phyloP scores from a whole-genome alignment of 2,797 vertebrate species.

The Eulemur mongoz region DNA sequence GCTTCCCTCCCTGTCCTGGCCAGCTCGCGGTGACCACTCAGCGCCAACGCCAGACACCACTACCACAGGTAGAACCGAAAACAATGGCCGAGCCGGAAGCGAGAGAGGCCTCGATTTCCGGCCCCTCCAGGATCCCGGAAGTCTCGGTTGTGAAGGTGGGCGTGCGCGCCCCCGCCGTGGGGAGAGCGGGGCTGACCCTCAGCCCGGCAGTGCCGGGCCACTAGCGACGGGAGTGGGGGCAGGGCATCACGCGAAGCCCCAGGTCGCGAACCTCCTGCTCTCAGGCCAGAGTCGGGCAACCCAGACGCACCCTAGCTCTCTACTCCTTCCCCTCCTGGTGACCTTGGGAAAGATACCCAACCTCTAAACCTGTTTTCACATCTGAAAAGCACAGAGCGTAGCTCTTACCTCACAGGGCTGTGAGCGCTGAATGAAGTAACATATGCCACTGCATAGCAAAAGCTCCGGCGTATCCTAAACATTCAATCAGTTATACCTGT shows the following conservation, averaged over 20 bases:
- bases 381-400: not conserved
- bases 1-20: not conserved
- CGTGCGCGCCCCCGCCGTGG: rapidly evolving
- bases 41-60: rapidly evolving
- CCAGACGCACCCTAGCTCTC: too few relatives aligned
- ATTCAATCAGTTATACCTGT: too few relatives aligned
- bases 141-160: not conserved
- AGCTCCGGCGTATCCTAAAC: not conserved
- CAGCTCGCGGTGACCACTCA: rapidly evolving
- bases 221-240: rapidly evolving
- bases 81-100: constrained; percentile 54
- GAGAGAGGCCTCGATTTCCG: not conserved
- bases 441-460: not conserved
- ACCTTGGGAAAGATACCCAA: not conserved
- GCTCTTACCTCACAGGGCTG: not conserved
- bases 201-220: rapidly evolving
- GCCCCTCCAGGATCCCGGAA: constrained; percentile 29
- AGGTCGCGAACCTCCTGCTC: rapidly evolving
- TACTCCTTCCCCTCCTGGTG: not conserved
- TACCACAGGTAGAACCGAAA: rapidly evolving
- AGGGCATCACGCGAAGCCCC: not conserved
- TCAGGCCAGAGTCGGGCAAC: not conserved
- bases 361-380: not conserved
- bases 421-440: not conserved
- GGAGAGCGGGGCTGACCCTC: rapidly evolving